These are phyloP conservation scores for Acanthurus lineatus DNA, from an alignment of 2,797 vertebrate genomes.

Conservation along the genomic window DNA sequence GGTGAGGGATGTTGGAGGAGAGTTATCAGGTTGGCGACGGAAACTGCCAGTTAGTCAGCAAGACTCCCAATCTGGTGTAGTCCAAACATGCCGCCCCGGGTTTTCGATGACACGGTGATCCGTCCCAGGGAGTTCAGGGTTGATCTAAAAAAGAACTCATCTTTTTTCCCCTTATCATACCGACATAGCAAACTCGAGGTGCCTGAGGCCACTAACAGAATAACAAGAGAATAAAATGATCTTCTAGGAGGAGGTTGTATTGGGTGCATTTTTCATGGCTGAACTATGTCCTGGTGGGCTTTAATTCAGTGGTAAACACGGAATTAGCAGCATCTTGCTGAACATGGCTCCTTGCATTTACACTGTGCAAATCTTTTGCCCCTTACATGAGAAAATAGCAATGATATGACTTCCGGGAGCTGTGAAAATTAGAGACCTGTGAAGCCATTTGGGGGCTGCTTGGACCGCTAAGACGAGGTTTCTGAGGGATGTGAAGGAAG, in stretches of 20 bases:
- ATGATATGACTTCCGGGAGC: constrained; percentile 89
- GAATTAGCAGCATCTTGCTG: constrained; percentile 45
- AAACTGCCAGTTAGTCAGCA: constrained; percentile 95
- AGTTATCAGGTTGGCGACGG: constrained; percentile 93
- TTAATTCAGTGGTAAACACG: constrained; percentile 43
- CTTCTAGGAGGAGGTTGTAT: constrained; percentile 70
- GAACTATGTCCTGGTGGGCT: constrained; percentile 65
- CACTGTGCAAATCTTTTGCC: constrained; percentile 85
- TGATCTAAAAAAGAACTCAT: constrained; percentile 90
- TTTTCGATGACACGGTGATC: constrained; percentile 95
- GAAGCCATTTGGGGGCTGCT: constrained; percentile 75
- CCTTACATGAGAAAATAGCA: constrained; percentile 79
- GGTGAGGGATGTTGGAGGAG: constrained; percentile 82
- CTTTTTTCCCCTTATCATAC: constrained; percentile 90
- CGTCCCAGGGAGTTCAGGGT: constrained; percentile 92
- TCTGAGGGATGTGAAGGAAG: constrained; percentile 86
- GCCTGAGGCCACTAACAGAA: constrained; percentile 68
- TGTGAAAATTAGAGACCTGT: constrained; percentile 87
- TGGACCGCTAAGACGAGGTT: constrained; percentile 80
- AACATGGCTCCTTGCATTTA: constrained; percentile 82
- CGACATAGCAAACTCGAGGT: constrained; percentile 91
- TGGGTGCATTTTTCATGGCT: constrained; percentile 69
- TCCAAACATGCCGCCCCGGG: constrained; percentile 88
- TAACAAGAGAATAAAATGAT: constrained; percentile 78
- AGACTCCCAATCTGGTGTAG: constrained; percentile 93